These are phyloP conservation scores for Eremobia ochroleuca DNA, from an alignment of 2,888 invertebrate genomes.

Conservation along the genomic window DNA sequence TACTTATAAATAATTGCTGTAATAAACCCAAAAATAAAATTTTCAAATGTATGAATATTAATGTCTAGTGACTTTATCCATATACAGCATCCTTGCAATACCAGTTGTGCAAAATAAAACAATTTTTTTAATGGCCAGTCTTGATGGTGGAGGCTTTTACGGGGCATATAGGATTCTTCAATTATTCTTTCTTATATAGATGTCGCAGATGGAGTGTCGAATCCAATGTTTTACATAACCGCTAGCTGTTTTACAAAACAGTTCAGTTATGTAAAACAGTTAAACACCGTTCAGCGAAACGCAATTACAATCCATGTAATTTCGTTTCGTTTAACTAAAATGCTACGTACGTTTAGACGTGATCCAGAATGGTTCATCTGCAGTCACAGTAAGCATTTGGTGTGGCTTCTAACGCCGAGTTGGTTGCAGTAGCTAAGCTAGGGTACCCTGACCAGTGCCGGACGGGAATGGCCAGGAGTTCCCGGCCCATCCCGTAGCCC, in stretches of 20 bases:
- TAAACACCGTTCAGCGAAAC: not conserved
- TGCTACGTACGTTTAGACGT: no score
- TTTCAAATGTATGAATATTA: constrained; percentile 48
- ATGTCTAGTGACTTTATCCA: constrained; percentile 15
- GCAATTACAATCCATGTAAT: no score
- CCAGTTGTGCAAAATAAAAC: not conserved
- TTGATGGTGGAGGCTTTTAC: not conserved
- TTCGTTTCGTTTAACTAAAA: not conserved
- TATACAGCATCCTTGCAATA: constrained; percentile 37
- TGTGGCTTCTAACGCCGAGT: not conserved
- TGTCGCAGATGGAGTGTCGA: not conserved
- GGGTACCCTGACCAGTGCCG: not conserved
- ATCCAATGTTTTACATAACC: not conserved
- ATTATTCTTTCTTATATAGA: not conserved
- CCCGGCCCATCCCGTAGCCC: no score
- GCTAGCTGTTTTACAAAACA: not conserved
- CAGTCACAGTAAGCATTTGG: no score
- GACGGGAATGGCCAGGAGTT: no score
- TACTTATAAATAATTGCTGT: constrained; percentile 51
- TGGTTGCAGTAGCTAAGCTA: not conserved
- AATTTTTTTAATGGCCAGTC: not conserved
- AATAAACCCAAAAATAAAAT: constrained; percentile 38
- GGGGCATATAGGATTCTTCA: not conserved
- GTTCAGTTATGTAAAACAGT: not conserved
- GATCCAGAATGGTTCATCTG: no score